Percentiles rank a stretch among this genome's conserved stretches.
phyloP scores from a whole-genome alignment of 2,888 invertebrate species.

The Meta bourneti region DNA sequence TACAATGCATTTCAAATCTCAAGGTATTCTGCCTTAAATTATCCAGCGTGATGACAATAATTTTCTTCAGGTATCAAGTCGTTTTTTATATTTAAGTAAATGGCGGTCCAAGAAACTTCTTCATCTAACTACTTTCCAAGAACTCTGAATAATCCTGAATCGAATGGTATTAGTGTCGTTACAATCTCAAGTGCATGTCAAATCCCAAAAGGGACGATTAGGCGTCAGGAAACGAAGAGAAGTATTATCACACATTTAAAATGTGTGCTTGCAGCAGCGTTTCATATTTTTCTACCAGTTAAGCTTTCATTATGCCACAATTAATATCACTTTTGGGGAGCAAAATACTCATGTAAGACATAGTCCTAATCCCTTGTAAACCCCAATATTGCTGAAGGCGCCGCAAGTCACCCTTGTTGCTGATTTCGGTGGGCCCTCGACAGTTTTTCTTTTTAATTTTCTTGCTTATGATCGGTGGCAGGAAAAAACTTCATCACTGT shows the following conservation, averaged over 20 bases:
- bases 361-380: slow-evolving; percentile 59
- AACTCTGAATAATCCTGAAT: neutral
- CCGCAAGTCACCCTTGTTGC: slow-evolving; percentile 2
- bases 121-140: neutral
- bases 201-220: slow-evolving; percentile 18
- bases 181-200: slow-evolving; percentile 11
- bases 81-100: neutral
- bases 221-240: neutral
- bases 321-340: slow-evolving; percentile 49
- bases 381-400: neutral
- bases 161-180: neutral
- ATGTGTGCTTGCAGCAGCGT: slow-evolving; percentile 37
- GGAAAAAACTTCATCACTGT: slow-evolving; percentile 38
- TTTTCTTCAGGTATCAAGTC: neutral
- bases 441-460: slow-evolving; percentile 38
- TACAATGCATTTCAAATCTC: neutral
- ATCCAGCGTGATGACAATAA: neutral
- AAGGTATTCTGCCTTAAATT: neutral
- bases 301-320: slow-evolving; percentile 56
- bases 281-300: slow-evolving; percentile 36
- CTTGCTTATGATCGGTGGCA: slow-evolving; percentile 26
- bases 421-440: neutral
- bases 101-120: neutral
- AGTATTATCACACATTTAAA: slow-evolving; percentile 35
- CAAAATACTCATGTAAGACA: slow-evolving; percentile 55